phyloP scores from a whole-genome alignment of 2,113 vertebrate species.

The Cacatua alba region DNA sequence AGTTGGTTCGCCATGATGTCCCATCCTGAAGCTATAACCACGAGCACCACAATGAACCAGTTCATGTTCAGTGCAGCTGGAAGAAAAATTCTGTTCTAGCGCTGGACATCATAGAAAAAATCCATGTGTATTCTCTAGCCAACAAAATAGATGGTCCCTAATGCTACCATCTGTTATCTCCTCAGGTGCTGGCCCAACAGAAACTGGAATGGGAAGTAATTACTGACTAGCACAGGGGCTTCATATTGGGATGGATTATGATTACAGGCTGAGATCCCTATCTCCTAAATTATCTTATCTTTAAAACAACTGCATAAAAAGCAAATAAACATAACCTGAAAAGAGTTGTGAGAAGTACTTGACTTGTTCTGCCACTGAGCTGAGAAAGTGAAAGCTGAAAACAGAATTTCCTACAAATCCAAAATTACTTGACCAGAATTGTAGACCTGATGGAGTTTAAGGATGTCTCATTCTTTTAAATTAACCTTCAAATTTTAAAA shows the following conservation, averaged over 20 bases:
- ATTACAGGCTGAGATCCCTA: neutral
- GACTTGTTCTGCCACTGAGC: neutral
- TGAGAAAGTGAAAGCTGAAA: neutral
- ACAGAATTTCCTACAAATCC: neutral
- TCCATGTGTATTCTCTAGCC: neutral
- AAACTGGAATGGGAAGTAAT: neutral
- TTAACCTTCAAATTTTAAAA: neutral
- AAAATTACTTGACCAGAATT: neutral
- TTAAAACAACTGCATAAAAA: neutral
- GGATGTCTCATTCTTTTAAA: neutral
- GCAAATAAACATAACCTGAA: neutral
- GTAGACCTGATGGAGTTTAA: neutral
- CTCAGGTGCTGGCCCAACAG: neutral
- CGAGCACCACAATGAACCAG: fast-evolving
- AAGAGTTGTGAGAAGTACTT: neutral
- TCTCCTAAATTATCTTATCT: neutral
- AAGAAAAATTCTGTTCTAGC: neutral
- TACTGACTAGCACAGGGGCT: neutral
- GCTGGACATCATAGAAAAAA: neutral
- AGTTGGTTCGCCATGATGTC: fast-evolving
- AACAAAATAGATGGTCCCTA: neutral
- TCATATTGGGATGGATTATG: neutral
- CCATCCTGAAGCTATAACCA: neutral
- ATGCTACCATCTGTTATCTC: neutral
- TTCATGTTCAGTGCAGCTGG: neutral